Evolutionary conservation across 2,797 vertebrate species (phyloP), one percentile per base, ranked within the genome.

Genomic region (Nyctibius grandis): DNA sequence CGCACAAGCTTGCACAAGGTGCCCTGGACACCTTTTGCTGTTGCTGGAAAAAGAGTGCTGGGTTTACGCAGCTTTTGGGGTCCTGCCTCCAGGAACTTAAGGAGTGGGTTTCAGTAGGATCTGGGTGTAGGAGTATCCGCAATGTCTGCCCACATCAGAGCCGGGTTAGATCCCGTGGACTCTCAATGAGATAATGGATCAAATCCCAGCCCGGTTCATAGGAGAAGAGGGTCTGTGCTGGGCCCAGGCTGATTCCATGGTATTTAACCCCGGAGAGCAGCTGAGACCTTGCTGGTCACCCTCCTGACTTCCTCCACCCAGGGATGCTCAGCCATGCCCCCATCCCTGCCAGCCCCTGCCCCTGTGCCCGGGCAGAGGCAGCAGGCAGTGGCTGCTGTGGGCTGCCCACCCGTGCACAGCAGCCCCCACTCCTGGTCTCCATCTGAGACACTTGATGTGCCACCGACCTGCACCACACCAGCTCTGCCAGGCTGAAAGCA

Each of bases 11-110:
- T 0, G 0, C 77, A 20, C 57, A 65, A 92, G 77, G 81, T 93
- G 84, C 84, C 64, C 88, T 57, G 91, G 67, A 87, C 94, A 96
- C 67, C 72, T 93, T 92, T 64, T 65, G 57, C 69, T 75, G 42
- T 72, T 80, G 57, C 57, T 77, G 82, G 73, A 48, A 91, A 92
- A 92, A 23, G 18, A 45, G 2, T 2, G 0, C 63, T n/a, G 63
- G 67, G 20, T 63, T 92, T 40, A 54, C 28, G 5, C 1, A 5
- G 51, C 31, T 81, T 75, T 54, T 44, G 44, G 51, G 42, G 29
- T 89, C 65, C 61, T 72, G n/a, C 33, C 33, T 75, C 18, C 33
- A 17, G 31, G 47, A 59, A 59, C 64, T 77, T 60, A 68, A 82
- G 29, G 45, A 48, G 13, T 28, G 34, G 17, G 19, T 72, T 94